Evolutionary conservation across 1,140 invertebrate species (phyloP).

Genomic region (Hypsibius dujardini): DNA sequence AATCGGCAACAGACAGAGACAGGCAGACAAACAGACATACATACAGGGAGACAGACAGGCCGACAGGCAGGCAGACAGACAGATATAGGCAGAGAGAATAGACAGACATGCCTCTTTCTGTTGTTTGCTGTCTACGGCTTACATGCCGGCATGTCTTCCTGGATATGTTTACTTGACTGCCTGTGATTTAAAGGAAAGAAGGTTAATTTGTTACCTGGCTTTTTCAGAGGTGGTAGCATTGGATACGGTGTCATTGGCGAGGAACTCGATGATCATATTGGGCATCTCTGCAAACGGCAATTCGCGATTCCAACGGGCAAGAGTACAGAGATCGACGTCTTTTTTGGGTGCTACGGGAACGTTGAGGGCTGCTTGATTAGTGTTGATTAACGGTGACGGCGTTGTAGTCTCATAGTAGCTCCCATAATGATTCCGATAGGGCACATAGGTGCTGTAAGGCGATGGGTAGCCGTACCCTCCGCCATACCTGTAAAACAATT

Average conservation of each 20-base stretch:
- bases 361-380: background rate
- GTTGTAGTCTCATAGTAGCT: background rate
- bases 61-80: no score
- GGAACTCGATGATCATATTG: background rate
- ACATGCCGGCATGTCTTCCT: no score
- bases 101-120: no score
- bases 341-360: background rate
- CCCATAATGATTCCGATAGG: background rate
- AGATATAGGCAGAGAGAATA: no score
- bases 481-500: background rate
- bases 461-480: background rate
- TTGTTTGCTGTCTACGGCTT: no score
- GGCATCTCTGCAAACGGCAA: conserved; percentile 3
- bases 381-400: background rate
- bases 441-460: background rate
- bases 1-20: no score
- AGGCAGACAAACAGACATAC: no score
- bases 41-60: no score
- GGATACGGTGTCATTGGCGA: background rate
- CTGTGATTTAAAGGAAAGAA: no score
- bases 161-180: no score
- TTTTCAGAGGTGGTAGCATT: background rate
- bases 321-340: background rate
- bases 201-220: background rate
- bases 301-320: conserved; percentile 4